Percentiles rank a stretch among this genome's conserved stretches.
Conservation (phyloP, 2,113 vertebrate species). For the Axis porcinus region DNA sequence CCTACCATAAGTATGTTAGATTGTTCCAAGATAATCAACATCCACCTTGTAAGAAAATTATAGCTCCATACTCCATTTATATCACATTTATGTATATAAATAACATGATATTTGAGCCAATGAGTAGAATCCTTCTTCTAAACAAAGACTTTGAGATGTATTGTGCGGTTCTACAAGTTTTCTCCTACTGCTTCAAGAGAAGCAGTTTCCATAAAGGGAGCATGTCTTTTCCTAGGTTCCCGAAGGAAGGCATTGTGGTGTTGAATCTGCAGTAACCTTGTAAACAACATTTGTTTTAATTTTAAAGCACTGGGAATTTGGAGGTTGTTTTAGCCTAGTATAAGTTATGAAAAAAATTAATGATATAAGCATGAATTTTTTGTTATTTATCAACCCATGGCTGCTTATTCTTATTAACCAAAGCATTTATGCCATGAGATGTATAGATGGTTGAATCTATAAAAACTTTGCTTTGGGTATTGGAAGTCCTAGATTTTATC, state of each 20-base stretch:
- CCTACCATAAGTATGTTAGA: background rate
- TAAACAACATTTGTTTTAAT: background rate
- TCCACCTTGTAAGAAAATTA: background rate
- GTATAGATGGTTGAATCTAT: background rate
- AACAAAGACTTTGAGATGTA: background rate
- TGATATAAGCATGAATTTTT: background rate
- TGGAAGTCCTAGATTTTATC: background rate
- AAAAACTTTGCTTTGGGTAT: background rate
- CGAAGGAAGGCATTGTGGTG: background rate
- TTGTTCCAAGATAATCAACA: background rate
- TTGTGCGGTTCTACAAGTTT: background rate
- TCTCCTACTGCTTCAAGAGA: background rate
- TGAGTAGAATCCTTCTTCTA: background rate
- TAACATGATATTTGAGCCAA: background rate
- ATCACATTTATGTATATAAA: background rate
- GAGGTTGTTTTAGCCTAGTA: background rate
- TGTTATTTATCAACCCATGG: background rate
- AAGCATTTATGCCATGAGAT: background rate
- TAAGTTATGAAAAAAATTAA: background rate
- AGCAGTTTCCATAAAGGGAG: accelerated
- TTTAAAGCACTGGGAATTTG: background rate
- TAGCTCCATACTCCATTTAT: background rate
- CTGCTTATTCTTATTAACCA: background rate
- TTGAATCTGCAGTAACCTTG: background rate
- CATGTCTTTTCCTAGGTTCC: background rate